phyloP scores from a whole-genome alignment of 2,797 vertebrate genomes.

The Hippocampus kuda region DNA sequence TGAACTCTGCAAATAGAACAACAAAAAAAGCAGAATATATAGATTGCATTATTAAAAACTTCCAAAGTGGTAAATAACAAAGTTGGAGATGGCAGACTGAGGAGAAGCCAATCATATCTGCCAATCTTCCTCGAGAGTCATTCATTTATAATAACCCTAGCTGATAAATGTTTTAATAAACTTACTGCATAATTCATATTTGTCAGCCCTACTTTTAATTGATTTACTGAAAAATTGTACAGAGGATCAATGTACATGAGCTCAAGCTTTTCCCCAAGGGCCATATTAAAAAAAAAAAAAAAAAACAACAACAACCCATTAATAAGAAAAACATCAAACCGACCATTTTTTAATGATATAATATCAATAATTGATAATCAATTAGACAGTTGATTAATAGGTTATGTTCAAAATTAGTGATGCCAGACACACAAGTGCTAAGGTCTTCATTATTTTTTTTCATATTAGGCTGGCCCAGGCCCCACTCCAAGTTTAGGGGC shows the following conservation, averaged over 20 bases:
- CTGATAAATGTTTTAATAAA: slow-evolving; percentile 82
- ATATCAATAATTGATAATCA: neutral
- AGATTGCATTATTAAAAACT: slow-evolving; percentile 50
- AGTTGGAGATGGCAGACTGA: slow-evolving; percentile 51
- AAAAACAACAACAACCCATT: neutral
- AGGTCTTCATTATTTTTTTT: slow-evolving; percentile 8
- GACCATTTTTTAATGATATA: neutral
- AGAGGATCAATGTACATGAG: slow-evolving; percentile 72
- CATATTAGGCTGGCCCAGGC: neutral
- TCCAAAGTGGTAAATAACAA: slow-evolving; percentile 65
- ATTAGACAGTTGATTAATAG: slow-evolving; percentile 51
- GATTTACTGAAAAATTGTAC: slow-evolving; percentile 70
- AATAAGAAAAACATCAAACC: neutral
- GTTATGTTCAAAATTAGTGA: slow-evolving; percentile 57
- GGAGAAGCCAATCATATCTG: slow-evolving; percentile 60
- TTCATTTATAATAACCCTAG: slow-evolving; percentile 73
- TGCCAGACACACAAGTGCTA: slow-evolving; percentile 57
- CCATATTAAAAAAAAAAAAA: slow-evolving; percentile 45
- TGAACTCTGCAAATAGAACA: slow-evolving; percentile 31
- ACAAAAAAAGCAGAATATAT: slow-evolving; percentile 39
- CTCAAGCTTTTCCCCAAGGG: slow-evolving; percentile 42
- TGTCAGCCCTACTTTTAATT: slow-evolving; percentile 73
- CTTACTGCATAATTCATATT: slow-evolving; percentile 73
- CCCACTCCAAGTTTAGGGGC: neutral
- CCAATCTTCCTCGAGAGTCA: slow-evolving; percentile 66